Evolutionary conservation across 2,113 vertebrate genomes (phyloP).

Genomic region (Amphilophus citrinellus): DNA sequence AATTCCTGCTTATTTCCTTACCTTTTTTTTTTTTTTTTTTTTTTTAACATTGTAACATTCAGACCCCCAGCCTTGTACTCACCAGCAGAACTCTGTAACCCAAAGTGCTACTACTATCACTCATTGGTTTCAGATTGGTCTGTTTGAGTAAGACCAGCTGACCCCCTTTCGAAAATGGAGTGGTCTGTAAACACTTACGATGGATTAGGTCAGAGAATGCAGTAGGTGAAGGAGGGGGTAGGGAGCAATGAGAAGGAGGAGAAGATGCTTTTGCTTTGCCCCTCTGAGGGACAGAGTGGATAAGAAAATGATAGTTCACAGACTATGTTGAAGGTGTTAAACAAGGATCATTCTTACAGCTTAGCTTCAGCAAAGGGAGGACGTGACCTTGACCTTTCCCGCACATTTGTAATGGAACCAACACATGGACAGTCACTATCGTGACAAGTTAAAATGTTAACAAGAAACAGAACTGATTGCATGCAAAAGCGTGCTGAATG

Average conservation of each 20-base stretch:
- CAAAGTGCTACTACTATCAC: background rate
- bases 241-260: conserved; percentile 18
- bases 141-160: conserved; percentile 74
- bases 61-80: background rate
- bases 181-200: conserved; percentile 78
- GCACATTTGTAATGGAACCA: background rate
- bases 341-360: conserved; percentile 1
- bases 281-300: conserved; percentile 2
- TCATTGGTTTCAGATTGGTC: conserved; percentile 51
- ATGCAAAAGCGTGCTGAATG: background rate
- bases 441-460: background rate
- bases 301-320: background rate
- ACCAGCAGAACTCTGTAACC: background rate
- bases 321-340: conserved; percentile 20
- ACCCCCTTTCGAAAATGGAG: conserved; percentile 53
- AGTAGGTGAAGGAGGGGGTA: conserved; percentile 26
- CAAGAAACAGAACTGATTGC: background rate
- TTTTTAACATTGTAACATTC: background rate
- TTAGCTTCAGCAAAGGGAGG: background rate
- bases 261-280: conserved; percentile 7
- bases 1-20: background rate
- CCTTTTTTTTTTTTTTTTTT: background rate
- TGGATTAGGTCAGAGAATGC: conserved; percentile 65
- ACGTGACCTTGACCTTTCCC: background rate
- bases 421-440: rapidly evolving